Evolutionary conservation across 2,113 vertebrate genomes (phyloP), one percentile per base, ranked within the genome.

Genomic region (Prolemur simus): DNA sequence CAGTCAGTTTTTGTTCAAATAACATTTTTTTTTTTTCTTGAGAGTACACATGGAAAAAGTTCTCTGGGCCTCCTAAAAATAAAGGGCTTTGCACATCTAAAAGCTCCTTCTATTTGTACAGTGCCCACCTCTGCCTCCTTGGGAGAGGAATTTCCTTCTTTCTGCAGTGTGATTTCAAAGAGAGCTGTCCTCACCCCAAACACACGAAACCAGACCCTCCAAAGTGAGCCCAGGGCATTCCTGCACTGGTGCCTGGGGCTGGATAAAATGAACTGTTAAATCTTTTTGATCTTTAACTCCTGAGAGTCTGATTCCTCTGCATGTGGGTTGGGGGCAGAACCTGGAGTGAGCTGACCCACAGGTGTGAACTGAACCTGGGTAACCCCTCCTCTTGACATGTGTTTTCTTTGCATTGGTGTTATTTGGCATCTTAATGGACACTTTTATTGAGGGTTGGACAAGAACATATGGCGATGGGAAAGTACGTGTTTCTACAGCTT

Each of bases 241-340:
- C 82, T 63, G 74, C 63, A 0, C 0, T 54, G 83, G 29, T 63
- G 91, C 81, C 45, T 95, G 69, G 69, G 83, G 94, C 80, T 82
- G 14, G 42, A 87, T 60, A 74, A 89, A 96, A 97, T 73, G 96
- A 97, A 39, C 97, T 96, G 96, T 95, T 64, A 97, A 87, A 47
- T 87, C 64, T 92, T 86, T 97, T 97, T 98, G 94, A 98, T 97
- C 96, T 96, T 89, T 71, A 84, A 94, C 84, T 96, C 89, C 83
- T 85, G 4, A 84, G 93, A 89, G 96, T 54, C 95, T 34, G 29
- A 90, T 91, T 97, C 80, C 87, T 85, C 52, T 20, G 21, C 94
- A 87, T 1, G 5, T 91, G 69, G 27, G 60, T n/a, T 95, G 84
- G 37, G 37, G 80, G 78, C 76, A 94, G 32, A 81, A 37, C 37